Evolutionary conservation across 2,888 invertebrate species (phyloP).

Genomic region (Noctua janthe): DNA sequence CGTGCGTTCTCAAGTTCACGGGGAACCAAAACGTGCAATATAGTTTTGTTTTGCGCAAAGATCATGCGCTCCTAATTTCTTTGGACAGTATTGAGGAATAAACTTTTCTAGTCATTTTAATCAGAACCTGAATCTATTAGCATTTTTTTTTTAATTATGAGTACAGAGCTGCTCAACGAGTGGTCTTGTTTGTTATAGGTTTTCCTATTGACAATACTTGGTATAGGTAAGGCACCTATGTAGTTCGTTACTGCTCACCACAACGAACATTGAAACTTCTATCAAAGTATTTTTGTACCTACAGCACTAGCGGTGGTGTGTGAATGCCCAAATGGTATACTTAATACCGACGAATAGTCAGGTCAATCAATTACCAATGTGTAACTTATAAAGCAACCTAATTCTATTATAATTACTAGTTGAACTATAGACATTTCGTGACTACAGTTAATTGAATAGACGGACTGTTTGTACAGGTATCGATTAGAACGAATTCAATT

Average conservation of each 20-base stretch:
- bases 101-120: neutral
- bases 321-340: constrained; percentile 1
- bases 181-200: neutral
- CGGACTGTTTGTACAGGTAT: constrained; percentile 42
- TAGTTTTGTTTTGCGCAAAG: neutral
- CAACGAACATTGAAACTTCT: neutral
- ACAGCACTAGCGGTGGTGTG: neutral
- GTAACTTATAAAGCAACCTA: constrained; percentile 36
- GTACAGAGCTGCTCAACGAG: neutral
- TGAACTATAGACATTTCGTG: constrained; percentile 64
- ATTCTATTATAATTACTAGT: constrained; percentile 48
- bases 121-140: neutral
- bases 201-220: neutral
- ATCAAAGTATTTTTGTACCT: constrained; percentile 3
- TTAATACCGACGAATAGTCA: neutral
- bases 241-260: neutral
- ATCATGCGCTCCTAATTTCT: neutral
- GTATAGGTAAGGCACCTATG: neutral
- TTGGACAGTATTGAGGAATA: too few species aligned
- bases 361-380: constrained; percentile 39
- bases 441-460: constrained; percentile 54
- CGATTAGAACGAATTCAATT: constrained; percentile 38
- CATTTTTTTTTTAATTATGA: neutral
- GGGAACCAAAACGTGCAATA: neutral
- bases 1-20: neutral